Percentiles rank a stretch among this genome's conserved stretches.
phyloP scores from a whole-genome alignment of 2,797 vertebrate species.

The Eulemur mongoz region DNA sequence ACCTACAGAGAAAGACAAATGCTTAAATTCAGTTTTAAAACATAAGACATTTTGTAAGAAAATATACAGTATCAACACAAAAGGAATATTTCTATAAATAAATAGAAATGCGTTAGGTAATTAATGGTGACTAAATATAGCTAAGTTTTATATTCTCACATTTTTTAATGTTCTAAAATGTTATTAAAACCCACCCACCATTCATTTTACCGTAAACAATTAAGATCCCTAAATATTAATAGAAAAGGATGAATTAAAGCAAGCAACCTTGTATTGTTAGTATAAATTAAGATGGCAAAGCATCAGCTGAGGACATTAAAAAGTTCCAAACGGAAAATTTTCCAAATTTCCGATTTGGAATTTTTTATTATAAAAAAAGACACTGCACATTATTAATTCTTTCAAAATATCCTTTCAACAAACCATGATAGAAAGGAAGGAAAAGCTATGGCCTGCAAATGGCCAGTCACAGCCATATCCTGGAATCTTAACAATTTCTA shows the following conservation, averaged over 20 bases:
- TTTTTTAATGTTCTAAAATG: conserved; percentile 41
- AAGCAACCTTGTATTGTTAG: conserved; percentile 1
- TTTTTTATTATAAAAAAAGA: not conserved
- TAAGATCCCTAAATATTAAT: not conserved
- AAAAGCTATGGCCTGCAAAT: conserved; percentile 16
- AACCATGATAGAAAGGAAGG: conserved; percentile 48
- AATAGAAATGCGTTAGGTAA: not conserved
- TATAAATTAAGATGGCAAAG: not conserved
- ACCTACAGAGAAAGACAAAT: conserved; percentile 85
- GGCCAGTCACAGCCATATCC: not conserved
- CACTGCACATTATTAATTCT: not conserved
- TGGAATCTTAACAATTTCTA: not conserved
- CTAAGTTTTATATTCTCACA: conserved; percentile 34
- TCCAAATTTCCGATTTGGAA: too few relatives aligned
- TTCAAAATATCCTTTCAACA: conserved; percentile 56
- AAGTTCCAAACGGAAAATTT: conserved; percentile 26
- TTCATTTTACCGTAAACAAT: not conserved
- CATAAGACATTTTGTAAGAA: not conserved
- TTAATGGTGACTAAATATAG: conserved; percentile 41
- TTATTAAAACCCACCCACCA: not conserved
- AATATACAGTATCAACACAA: conserved; percentile 5
- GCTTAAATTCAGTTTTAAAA: conserved; percentile 67
- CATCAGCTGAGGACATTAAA: not conserved
- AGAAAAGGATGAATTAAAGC: not conserved
- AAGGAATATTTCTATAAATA: conserved; percentile 50